A percentile compares a stretch with the other conserved stretches of the same genome.
Evolutionary conservation across 1,140 invertebrate species (phyloP).

Genomic region (Zaprionus gabonicus): DNA sequence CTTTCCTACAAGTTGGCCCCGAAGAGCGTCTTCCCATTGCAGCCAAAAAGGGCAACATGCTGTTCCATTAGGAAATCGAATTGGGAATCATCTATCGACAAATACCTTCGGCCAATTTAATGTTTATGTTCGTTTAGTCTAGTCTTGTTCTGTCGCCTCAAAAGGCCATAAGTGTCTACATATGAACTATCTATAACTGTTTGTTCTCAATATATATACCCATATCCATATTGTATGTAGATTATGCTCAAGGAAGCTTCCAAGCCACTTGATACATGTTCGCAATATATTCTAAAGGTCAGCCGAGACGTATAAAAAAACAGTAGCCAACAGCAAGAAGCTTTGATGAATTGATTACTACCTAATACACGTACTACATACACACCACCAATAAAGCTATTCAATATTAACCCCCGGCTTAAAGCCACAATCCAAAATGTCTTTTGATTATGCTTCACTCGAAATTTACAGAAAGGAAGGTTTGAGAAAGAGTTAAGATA

Average conservation of each 20-base stretch:
- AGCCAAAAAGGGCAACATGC: slow-evolving; percentile 93
- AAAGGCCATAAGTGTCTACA: slow-evolving; percentile 51
- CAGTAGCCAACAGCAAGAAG: background rate
- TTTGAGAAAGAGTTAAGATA: too few species aligned
- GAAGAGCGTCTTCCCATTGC: slow-evolving; percentile 94
- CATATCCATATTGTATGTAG: slow-evolving; percentile 27
- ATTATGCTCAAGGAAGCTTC: slow-evolving; percentile 34
- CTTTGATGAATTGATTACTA: background rate
- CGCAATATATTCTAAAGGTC: background rate
- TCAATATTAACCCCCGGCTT: slow-evolving; percentile 50
- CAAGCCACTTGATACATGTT: slow-evolving; percentile 24
- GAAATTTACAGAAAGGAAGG: too few species aligned
- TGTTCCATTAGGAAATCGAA: slow-evolving; percentile 80
- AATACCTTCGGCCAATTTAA: slow-evolving; percentile 2
- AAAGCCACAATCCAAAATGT: background rate
- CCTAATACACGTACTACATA: slow-evolving; percentile 1
- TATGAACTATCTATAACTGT: slow-evolving; percentile 44
- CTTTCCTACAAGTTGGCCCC: slow-evolving; percentile 87
- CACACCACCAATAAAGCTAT: slow-evolving; percentile 56
- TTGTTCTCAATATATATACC: slow-evolving; percentile 59
- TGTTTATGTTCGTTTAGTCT: slow-evolving; percentile 15
- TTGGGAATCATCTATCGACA: background rate
- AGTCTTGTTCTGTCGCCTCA: slow-evolving; percentile 12
- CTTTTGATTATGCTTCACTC: background rate
- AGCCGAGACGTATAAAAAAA: background rate